These are phyloP conservation scores for Moxostoma hubbsi DNA, from an alignment of 2,797 vertebrate genomes.

Conservation along the genomic window DNA sequence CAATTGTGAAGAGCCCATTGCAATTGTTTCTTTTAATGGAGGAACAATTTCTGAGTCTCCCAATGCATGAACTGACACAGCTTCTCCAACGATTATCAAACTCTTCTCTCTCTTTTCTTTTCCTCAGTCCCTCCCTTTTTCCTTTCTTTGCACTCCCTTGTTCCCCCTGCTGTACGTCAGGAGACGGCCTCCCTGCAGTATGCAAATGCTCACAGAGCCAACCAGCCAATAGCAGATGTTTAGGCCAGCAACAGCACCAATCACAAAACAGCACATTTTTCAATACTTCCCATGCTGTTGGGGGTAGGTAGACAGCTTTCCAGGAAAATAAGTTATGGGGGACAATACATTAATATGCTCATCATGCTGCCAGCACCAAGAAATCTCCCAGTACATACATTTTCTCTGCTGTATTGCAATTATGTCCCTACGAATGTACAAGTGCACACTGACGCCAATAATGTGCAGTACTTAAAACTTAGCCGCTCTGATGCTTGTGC, in stretches of 20 bases:
- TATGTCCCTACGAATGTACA: background rate
- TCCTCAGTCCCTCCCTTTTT: constrained; percentile 60
- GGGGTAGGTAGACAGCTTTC: constrained; percentile 28
- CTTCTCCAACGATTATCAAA: constrained; percentile 54
- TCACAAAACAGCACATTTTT: constrained; percentile 48
- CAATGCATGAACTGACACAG: constrained; percentile 49
- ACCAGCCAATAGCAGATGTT: constrained; percentile 58
- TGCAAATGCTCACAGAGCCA: constrained; percentile 52
- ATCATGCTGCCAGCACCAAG: background rate
- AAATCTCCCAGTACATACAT: background rate
- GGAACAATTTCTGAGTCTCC: constrained; percentile 36
- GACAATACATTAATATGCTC: constrained; percentile 18
- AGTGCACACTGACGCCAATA: background rate
- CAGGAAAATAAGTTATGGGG: background rate
- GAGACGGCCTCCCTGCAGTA: constrained; percentile 51
- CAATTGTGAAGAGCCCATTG: constrained; percentile 18
- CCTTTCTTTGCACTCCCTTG: constrained; percentile 54
- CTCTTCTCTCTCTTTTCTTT: constrained; percentile 58
- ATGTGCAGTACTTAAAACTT: too few species aligned
- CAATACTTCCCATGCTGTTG: constrained; percentile 49
- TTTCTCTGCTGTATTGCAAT: too few species aligned
- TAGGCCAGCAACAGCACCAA: constrained; percentile 53
- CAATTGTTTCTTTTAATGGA: constrained; percentile 54
- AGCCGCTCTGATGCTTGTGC: background rate
- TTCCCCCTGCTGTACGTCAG: constrained; percentile 59